These are phyloP conservation scores for Nycticryphes semicollaris DNA, from an alignment of 2,113 vertebrate genomes.

Conservation along the genomic window DNA sequence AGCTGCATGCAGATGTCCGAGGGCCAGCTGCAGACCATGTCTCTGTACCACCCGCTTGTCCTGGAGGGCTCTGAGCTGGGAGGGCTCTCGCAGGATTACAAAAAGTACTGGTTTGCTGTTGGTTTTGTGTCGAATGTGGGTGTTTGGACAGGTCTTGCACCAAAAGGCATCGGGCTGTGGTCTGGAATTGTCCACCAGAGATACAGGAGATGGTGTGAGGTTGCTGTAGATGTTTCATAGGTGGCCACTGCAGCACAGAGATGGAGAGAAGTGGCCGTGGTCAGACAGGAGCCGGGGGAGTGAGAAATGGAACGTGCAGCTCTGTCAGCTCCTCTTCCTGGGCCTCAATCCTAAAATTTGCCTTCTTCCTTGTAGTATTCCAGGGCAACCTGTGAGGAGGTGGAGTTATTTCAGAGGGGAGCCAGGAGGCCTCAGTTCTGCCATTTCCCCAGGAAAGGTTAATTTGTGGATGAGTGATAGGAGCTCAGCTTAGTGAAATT, in stretches of 20 bases:
- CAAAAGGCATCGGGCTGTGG: not conserved
- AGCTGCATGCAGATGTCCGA: not conserved
- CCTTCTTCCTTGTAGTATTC: not conserved
- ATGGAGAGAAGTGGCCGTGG: rapidly evolving
- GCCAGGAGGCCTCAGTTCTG: not conserved
- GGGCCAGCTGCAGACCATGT: no score
- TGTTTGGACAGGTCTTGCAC: not conserved
- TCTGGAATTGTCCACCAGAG: not conserved
- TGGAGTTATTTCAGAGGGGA: not conserved
- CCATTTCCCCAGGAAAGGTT: not conserved
- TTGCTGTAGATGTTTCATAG: not conserved
- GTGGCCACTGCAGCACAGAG: not conserved
- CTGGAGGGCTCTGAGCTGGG: not conserved
- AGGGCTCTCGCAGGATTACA: not conserved
- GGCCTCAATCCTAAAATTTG: not conserved
- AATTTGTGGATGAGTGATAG: not conserved
- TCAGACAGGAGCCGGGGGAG: not conserved
- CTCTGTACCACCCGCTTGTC: rapidly evolving
- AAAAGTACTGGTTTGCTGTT: not conserved
- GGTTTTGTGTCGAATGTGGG: not conserved
- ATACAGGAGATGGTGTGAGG: not conserved
- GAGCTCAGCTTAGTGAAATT: not conserved
- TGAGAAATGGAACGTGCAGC: rapidly evolving
- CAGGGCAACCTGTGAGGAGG: not conserved
- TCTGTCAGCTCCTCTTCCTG: not conserved